Percentiles rank a stretch among this genome's conserved stretches.
Evolutionary conservation across 2,797 vertebrate genomes (phyloP).

Genomic region (Falco berigora): DNA sequence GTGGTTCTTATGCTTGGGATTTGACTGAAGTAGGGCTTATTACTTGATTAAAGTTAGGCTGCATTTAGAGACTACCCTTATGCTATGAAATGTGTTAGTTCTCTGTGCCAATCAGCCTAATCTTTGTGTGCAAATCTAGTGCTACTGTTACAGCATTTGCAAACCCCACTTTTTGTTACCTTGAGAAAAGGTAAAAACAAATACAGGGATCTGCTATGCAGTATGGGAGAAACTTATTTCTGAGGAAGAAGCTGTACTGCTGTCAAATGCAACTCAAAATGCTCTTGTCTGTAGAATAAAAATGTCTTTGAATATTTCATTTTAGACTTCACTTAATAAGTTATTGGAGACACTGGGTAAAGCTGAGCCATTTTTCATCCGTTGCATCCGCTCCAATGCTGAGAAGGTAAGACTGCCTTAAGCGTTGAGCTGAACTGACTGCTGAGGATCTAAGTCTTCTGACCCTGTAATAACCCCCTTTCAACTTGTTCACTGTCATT

Average conservation of each 20-base stretch:
- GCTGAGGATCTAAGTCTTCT: not conserved
- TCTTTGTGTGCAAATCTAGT: not conserved
- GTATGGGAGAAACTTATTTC: not conserved
- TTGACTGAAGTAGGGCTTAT: not conserved
- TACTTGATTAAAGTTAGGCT: not conserved
- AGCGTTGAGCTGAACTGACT: not conserved
- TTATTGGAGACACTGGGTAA: conserved; percentile 90
- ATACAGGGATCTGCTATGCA: not conserved
- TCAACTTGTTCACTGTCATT: not conserved
- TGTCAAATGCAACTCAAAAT: not conserved
- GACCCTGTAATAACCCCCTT: not conserved
- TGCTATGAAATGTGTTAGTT: not conserved
- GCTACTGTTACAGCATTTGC: not conserved
- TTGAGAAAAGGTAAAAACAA: not conserved
- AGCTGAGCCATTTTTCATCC: conserved; percentile 97
- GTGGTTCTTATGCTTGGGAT: not conserved
- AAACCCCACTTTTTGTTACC: not conserved
- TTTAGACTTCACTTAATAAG: conserved; percentile 92
- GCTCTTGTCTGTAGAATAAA: not conserved
- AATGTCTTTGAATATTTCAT: not conserved
- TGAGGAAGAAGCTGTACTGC: not conserved
- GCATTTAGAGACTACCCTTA: not conserved
- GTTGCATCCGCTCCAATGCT: conserved; percentile 95
- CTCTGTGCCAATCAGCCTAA: not conserved
- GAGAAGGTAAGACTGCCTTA: conserved; percentile 81